These are phyloP conservation scores for Geotrupes spiniger DNA, from an alignment of 2,888 invertebrate species.

Conservation along the genomic window DNA sequence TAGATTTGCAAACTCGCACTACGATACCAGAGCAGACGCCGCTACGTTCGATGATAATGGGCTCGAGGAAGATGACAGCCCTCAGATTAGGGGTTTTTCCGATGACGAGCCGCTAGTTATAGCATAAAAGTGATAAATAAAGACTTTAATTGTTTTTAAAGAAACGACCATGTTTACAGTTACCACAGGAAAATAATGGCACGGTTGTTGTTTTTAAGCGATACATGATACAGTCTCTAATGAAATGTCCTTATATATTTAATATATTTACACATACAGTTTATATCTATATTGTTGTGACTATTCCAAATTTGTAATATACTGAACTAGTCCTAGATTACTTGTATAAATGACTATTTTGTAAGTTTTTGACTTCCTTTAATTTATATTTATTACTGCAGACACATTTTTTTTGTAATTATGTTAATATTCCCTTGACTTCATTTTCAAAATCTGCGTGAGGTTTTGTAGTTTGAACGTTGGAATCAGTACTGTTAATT, in stretches of 20 bases:
- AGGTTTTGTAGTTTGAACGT: conserved; percentile 11
- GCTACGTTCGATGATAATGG: conserved; percentile 78
- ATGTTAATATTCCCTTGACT: conserved; percentile 7
- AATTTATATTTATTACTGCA: conserved; percentile 9
- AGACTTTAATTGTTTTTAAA: conserved; percentile 13
- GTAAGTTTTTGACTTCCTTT: conserved; percentile 12
- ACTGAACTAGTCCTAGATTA: conserved; percentile 21
- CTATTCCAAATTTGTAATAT: conserved; percentile 21
- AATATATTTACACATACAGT: conserved; percentile 16
- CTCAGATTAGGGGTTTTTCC: conserved; percentile 86
- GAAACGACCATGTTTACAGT: conserved; percentile 9
- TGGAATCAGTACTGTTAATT: conserved; percentile 23
- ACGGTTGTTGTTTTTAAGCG: conserved; percentile 14
- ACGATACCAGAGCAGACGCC: conserved; percentile 82
- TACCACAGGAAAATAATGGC: conserved; percentile 20
- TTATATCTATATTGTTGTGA: conserved; percentile 20
- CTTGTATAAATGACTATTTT: conserved; percentile 9
- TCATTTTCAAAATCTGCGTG: neutral
- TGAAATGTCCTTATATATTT: conserved; percentile 20
- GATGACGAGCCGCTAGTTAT: conserved; percentile 93
- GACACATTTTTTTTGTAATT: conserved; percentile 1
- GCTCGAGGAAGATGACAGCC: conserved; percentile 77
- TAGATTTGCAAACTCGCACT: conserved; percentile 79
- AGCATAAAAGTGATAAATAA: conserved; percentile 57
- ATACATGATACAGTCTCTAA: conserved; percentile 12